Evolutionary conservation across 2,888 invertebrate species (phyloP), one percentile per base, ranked within the genome.

Genomic region (Pristionchus japonicus): DNA sequence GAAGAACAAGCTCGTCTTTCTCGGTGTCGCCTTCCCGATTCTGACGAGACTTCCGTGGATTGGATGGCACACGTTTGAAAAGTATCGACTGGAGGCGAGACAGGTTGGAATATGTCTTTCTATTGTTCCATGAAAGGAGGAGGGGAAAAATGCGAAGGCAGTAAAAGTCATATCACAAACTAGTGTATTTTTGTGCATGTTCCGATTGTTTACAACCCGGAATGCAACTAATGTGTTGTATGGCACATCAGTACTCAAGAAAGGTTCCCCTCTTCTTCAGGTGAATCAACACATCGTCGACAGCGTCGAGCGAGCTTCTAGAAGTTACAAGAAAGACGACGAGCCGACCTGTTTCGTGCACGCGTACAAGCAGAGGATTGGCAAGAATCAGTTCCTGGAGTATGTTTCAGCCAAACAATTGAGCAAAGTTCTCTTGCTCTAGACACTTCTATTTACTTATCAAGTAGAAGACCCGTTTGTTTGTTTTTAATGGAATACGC

Each of bases 51-150:
- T 80, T 80, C 80, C 80, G n/a, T 80, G 80, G 80, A 47, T 80
- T n/a, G 47, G 47, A 47, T 80, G 80, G 80, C 80, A 80, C 49
- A 80, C 47, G n/a, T 80, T 47, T 49, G 47, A 80, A 15, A 80
- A 80, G 80, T 37, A 80, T 37, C 31, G 49, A 49, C 80, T 47
- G 80, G 23, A 47, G 47, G 49, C 49, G 3, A 80, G 47, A 47
- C 47, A 43, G 80, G 80, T 80, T 3, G 34, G 77, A 77, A 40
- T 67, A 67, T 61, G 27, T 1, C n/a, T 27, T 3, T n/a, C 61
- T 27, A 27, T 3, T n/a, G 43, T 9, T 43, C 43, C n/a, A n/a
- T n/a, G n/a, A n/a, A n/a, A n/a, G 49, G 17, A 49, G 49, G 49
- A 49, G 13, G 49, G 13, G 9, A 4, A 57, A 57, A 57, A 20